These are phyloP conservation scores for Carterocephalus palaemon DNA, from an alignment of 2,888 invertebrate genomes.

Conservation along the genomic window DNA sequence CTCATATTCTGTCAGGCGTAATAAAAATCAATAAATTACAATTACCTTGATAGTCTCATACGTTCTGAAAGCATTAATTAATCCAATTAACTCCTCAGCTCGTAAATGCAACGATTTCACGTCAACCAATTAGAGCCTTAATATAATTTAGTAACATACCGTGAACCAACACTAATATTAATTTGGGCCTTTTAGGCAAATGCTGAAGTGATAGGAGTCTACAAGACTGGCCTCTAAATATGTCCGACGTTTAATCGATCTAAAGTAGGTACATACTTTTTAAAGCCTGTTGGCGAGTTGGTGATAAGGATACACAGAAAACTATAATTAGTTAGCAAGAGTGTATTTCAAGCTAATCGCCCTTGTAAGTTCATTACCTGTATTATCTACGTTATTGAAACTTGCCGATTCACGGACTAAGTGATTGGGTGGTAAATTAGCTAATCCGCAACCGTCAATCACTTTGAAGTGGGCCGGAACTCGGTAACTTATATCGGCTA, in stretches of 20 bases:
- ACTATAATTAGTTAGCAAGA: not conserved
- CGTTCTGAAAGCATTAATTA: constrained; percentile 42
- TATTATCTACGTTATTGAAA: constrained; percentile 36
- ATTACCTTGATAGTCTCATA: constrained; percentile 33
- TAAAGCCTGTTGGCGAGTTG: no score
- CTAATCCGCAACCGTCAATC: constrained; percentile 54
- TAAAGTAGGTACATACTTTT: no score
- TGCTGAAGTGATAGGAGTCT: constrained; percentile 10
- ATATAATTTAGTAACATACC: constrained; percentile 48
- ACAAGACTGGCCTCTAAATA: not conserved
- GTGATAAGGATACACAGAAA: not conserved
- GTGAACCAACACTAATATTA: constrained; percentile 36
- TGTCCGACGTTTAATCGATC: not conserved
- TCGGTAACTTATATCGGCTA: constrained; percentile 26
- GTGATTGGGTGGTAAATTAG: constrained; percentile 62
- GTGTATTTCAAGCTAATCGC: constrained; percentile 20
- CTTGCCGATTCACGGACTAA: constrained; percentile 53
- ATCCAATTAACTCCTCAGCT: constrained; percentile 45
- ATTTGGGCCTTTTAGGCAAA: constrained; percentile 29
- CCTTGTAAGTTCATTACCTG: constrained; percentile 29
- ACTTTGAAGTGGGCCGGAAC: constrained; percentile 36
- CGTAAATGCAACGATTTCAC: constrained; percentile 50
- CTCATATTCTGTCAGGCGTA: constrained; percentile 14
- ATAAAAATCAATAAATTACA: constrained; percentile 32
- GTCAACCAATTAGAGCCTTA: constrained; percentile 43